Percentiles rank a stretch among this genome's conserved stretches.
Evolutionary conservation across 2,888 invertebrate genomes (phyloP).

Genomic region (Cantharis nigra): DNA sequence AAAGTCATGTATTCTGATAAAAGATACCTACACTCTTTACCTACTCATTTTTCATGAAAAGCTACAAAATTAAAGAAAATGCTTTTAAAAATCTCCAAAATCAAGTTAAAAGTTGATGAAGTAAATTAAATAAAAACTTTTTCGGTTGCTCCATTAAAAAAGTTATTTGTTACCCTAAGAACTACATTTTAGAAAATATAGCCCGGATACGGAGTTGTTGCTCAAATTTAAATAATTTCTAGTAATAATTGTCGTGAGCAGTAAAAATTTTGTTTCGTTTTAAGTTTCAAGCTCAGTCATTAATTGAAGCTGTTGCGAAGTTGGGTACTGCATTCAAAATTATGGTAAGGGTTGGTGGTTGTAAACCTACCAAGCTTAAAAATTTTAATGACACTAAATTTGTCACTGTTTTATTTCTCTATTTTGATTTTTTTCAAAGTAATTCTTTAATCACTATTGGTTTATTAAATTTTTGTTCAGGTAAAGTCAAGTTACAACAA

Average conservation of each 20-base stretch:
- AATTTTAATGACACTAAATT: not conserved
- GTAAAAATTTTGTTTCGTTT: not conserved
- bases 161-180: not conserved
- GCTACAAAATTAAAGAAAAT: not conserved
- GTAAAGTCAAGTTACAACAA: no score
- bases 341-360: not conserved
- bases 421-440: not conserved
- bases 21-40: no score
- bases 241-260: not conserved
- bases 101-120: not conserved
- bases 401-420: not conserved
- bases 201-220: not conserved
- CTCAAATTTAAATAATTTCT: not conserved
- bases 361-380: not conserved
- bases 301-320: not conserved
- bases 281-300: not conserved
- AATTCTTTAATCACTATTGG: no score
- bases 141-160: not conserved
- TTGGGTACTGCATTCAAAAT: not conserved
- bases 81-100: not conserved
- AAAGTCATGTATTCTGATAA: not conserved
- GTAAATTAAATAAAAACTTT: not conserved
- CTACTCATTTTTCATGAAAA: not conserved
- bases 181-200: not conserved
- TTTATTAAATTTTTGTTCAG: no score